Base-by-base conservation (phyloP, 2,797 vertebrate species). In the Catharus ustulatus region DNA sequence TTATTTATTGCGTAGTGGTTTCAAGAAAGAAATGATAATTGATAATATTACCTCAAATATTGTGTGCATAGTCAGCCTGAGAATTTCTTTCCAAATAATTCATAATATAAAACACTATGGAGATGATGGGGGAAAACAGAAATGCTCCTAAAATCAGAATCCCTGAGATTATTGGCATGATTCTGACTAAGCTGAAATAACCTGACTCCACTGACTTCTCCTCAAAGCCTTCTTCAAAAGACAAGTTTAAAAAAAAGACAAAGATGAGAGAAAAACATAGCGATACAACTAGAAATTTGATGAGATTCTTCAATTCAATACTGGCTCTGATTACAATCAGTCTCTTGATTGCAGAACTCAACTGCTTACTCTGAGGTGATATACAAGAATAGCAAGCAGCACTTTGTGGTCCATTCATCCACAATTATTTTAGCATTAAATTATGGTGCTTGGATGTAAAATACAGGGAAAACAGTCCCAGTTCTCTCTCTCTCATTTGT, bases 11-110 rank as follows among this genome's bases (percentile, higher is more conserved):
- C 16, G 19, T 59, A 30, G 21, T 23, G 10, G 43, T 46, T 79
- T 84, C 54, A 82, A 57, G 26, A 82, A 89, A 79, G 36, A 90
- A 89, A 66, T 34, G 71, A 76, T 74, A 87, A 87, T 71, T 87
- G 24, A 67, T 52, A 79, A 59, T 36, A 77, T 42, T 81, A 62
- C 42, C 18, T 36, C 61, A 84, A 76, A 82, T 68, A 63, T 11
- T 72, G n/a, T 64, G 14, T 59, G 38, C 38, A 88, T 16, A 68
- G 45, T 71, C 34, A 55, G 24, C 12, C 38, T 67, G 61, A 84
- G 42, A 80, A 66, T 59, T 75, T 75, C 66, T 72, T 42, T 54
- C 30, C 38, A 78, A 95, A 76, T 73, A 79, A 66, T 71, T 74
- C 8, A 15, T 18, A 59, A 84, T 30, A 58, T 57, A 77, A 73